Evolutionary conservation across 2,113 vertebrate species (phyloP).

Genomic region (Phyllostomus discolor): DNA sequence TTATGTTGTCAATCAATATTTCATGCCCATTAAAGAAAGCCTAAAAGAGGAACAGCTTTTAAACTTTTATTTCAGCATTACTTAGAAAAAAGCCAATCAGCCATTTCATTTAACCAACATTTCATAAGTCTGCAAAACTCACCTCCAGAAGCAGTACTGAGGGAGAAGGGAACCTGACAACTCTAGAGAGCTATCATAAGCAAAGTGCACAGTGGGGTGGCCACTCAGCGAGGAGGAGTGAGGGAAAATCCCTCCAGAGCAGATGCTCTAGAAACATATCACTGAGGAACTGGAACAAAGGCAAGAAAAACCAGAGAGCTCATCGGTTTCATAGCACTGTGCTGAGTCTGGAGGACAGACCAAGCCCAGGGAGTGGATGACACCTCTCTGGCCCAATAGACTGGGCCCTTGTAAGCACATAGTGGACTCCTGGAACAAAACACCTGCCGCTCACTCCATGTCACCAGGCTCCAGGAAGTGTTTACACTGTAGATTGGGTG

Average conservation of each 20-base stretch:
- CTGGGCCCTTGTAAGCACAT: neutral
- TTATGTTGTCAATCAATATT: neutral
- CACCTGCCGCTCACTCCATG: neutral
- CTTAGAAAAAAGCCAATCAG: neutral
- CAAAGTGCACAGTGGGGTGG: neutral
- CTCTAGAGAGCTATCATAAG: neutral
- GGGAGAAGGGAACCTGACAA: neutral
- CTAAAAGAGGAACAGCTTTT: conserved; percentile 16
- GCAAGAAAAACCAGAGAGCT: neutral
- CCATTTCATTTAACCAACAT: conserved; percentile 1
- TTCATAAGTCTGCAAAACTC: conserved; percentile 27
- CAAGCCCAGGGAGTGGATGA: neutral
- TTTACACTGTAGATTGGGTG: neutral
- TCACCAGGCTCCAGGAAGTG: neutral
- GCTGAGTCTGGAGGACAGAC: neutral
- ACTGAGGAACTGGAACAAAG: neutral
- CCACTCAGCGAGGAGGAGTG: neutral
- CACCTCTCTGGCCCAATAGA: neutral
- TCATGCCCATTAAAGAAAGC: neutral
- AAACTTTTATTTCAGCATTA: conserved; percentile 23
- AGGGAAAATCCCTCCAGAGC: neutral
- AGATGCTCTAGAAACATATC: neutral
- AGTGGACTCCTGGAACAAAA: neutral
- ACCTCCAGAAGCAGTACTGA: neutral
- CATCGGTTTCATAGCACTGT: neutral